Base-by-base conservation (phyloP, 2,797 vertebrate genomes). In the Bradypodion pumilum region DNA sequence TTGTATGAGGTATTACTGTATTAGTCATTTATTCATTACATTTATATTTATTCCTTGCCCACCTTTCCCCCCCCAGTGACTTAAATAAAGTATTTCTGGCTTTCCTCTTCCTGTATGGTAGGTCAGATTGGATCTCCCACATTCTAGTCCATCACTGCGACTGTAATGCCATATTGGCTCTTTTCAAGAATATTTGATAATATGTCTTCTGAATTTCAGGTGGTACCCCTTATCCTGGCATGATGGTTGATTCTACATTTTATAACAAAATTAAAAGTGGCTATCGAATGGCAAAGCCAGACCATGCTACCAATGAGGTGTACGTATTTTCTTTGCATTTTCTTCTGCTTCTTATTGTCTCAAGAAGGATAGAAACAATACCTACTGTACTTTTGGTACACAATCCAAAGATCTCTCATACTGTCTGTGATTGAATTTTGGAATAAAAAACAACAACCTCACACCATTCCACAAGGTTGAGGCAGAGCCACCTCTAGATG, bases 221-320 rank as follows among this genome's bases (percentile, higher is more conserved):
- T 85, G 99, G 99, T 32, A 99, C 99, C 29, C 99, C 99, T 0
- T 99, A 99, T 88, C 99, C 99, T 0, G 99, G 99, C 66, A 99
- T 99, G 99, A 97, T 99, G 86, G 99, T 99, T 0, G 99, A 99
- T 89, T 99, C 99, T 16, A 98, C 97, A 91, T 99, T 99, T 95
- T 99, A 99, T 95, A 99, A 99, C 93, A 99, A 99, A 95, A 99
- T 99, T 90, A 99, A 99, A 94, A 99, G 98, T 40, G 99, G 99
- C 85, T 99, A 99, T 95, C 96, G 99, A 92, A 99, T 99, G 99
- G 96, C 97, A 85, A 99, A 98, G 91, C 99, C 99, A 0, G 98
- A 99, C 81, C 98, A 98, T 0, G 97, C 99, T 7, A 97, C 98
- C 78, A 94, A 93, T 44, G 97, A 99, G 87, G 96, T 99, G 99